Percentiles rank a stretch among this genome's conserved stretches.
Evolutionary conservation across 2,888 invertebrate genomes (phyloP).

Genomic region (Patella depressa): DNA sequence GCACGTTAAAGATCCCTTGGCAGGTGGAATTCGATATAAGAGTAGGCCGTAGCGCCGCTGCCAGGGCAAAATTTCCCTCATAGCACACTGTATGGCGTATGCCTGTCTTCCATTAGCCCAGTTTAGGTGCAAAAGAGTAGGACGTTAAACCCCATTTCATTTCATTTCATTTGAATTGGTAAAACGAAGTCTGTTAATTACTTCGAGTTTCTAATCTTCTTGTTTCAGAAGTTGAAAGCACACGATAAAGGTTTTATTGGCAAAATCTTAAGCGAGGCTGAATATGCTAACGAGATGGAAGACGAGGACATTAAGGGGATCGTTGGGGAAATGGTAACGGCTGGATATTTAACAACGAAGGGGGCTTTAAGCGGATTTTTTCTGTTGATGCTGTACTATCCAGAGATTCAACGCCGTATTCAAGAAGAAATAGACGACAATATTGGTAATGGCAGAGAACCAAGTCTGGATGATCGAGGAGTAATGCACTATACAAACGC

Average conservation of each 20-base stretch:
- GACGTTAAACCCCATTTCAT: no score
- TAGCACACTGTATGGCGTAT: no score
- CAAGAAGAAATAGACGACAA: slow-evolving; percentile 7
- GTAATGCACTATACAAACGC: background rate
- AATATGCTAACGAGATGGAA: background rate
- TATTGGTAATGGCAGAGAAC: background rate
- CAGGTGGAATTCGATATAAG: no score
- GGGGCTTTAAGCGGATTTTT: background rate
- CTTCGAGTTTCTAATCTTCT: no score
- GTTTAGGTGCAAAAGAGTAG: no score
- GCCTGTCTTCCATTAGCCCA: no score
- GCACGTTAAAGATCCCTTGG: no score
- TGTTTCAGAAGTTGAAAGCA: no score
- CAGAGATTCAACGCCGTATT: background rate
- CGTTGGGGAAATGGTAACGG: background rate
- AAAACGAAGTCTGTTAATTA: no score
- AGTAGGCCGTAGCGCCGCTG: no score
- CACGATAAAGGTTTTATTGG: background rate
- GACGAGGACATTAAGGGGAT: background rate
- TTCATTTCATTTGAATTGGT: no score
- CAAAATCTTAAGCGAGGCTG: background rate
- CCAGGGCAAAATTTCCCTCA: no score
- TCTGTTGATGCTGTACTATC: background rate
- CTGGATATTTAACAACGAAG: background rate
- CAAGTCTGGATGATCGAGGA: background rate